Evolutionary conservation across 2,888 invertebrate species (phyloP).

Genomic region (Odiellus spinosus): DNA sequence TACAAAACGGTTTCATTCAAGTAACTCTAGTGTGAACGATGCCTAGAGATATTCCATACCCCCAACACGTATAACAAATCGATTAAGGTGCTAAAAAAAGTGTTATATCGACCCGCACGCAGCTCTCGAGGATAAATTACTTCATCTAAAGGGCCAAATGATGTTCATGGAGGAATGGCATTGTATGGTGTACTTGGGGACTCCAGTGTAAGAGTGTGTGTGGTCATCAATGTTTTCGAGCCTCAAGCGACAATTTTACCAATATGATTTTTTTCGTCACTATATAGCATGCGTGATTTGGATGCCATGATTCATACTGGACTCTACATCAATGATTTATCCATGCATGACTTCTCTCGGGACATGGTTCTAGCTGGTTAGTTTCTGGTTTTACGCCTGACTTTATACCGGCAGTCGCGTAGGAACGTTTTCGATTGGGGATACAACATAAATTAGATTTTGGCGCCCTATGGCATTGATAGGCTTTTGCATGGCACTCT

Average conservation of each 20-base stretch:
- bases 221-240: neutral
- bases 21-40: too few species aligned
- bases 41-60: too few species aligned
- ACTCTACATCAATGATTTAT: conserved; percentile 90
- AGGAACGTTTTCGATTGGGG: too few species aligned
- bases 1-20: too few species aligned
- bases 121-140: conserved; percentile 32
- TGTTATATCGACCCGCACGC: too few species aligned
- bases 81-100: too few species aligned
- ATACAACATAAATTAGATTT: too few species aligned
- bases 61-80: too few species aligned
- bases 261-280: neutral
- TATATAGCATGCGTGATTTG: conserved; percentile 62
- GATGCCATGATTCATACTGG: conserved; percentile 83
- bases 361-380: conserved; percentile 44
- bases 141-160: conserved; percentile 87
- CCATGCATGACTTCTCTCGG: conserved; percentile 97
- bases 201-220: conserved; percentile 52
- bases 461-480: too few species aligned
- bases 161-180: conserved; percentile 97
- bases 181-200: conserved; percentile 90
- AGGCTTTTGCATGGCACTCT: too few species aligned
- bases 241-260: neutral
- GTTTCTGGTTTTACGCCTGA: too few species aligned
- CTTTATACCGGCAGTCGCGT: too few species aligned